Evolutionary conservation across 1,140 invertebrate genomes (phyloP), one percentile per base, ranked within the genome.

Genomic region (Chrysomallon squamiferum): DNA sequence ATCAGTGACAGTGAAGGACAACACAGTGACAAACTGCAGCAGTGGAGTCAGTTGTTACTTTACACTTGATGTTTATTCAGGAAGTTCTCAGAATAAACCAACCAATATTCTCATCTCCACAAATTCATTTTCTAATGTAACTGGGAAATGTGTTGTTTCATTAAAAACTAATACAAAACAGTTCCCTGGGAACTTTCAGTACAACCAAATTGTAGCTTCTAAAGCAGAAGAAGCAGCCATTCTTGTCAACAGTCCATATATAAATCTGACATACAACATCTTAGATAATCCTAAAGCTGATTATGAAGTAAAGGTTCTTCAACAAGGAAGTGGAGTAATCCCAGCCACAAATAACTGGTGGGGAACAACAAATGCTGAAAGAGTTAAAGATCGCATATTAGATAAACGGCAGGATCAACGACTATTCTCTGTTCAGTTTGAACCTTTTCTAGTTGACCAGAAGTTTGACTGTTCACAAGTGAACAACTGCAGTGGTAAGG

Each of bases 401-500:
- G 30, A 50, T 32, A 20, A 47, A 20, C 13, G 18, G n/a, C 41
- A 15, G 13, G 60, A 62, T 41, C 41, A n/a, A 33, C n/a, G 32
- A 27, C 45, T 62, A n/a, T 29, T 47, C 22, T 27, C 3, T 6
- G 41, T 62, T 3, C 22, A 47, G 15, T 47, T 13, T 49, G 15
- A 18, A 32, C 60, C 60, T n/a, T 27, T 49, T 20, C 45, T 45
- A n/a, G 25, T 22, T 30, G 41, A 47, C 15, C 45, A 30, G 43
- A 50, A 20, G 29, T 47, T 50, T 29, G 45, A 47, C 43, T 62
- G 60, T 62, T 30, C 35, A 27, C 15, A 47, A 18, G 63, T 65
- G 35, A 56, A 61, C 22, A 72, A 72, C 62, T 72, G 69, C 20
- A 27, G 41, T 30, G 38, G 38, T 38, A 32, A 41, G 18, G 65